These are phyloP conservation scores for Thelaira solivaga DNA, from an alignment of 2,888 invertebrate genomes.

Conservation along the genomic window DNA sequence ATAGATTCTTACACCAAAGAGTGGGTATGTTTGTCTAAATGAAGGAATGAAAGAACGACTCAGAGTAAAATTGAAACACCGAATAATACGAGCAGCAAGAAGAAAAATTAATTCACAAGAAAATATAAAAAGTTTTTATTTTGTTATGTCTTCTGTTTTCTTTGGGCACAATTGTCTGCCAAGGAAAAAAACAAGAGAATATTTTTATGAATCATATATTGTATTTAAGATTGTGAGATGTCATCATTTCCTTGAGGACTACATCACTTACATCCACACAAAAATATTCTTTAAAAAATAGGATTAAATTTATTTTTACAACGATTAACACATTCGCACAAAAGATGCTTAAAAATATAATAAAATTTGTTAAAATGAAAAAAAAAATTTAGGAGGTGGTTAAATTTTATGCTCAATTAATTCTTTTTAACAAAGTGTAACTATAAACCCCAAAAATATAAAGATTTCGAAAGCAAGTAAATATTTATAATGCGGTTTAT, in stretches of 20 bases:
- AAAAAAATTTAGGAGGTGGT: no score
- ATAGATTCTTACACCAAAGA: not conserved
- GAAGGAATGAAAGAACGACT: no score
- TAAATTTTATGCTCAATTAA: no score
- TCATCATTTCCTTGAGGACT: constrained; percentile 44
- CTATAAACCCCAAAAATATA: no score
- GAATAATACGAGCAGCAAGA: no score
- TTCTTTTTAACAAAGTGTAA: no score
- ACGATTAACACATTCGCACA: not conserved
- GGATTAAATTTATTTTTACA: not conserved
- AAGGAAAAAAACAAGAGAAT: not conserved
- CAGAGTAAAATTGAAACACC: no score
- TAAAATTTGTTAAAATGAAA: no score
- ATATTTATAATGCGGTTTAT: no score
- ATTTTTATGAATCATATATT: constrained; percentile 25
- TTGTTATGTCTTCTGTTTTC: not conserved
- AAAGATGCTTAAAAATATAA: not conserved
- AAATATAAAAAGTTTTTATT: no score
- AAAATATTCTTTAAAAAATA: not conserved
- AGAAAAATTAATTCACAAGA: no score
- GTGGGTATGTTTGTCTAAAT: not conserved
- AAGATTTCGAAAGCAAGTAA: no score
- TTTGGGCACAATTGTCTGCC: not conserved
- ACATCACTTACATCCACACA: not conserved
- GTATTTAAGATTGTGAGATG: constrained; percentile 20